Evolutionary conservation across 2,113 vertebrate species (phyloP).

Genomic region (Oryzias woworae): DNA sequence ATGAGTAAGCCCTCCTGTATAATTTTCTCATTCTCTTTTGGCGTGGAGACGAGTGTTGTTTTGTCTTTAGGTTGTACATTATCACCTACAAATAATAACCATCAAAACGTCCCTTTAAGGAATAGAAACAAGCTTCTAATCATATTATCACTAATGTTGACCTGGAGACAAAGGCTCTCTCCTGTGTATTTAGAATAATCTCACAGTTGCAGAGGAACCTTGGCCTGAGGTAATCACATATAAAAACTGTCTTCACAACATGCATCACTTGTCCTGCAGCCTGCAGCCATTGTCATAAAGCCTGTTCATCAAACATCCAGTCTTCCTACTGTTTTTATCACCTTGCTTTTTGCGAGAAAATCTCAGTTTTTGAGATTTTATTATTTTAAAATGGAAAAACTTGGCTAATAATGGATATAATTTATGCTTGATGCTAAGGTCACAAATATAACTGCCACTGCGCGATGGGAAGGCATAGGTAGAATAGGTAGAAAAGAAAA

Average conservation of each 20-base stretch:
- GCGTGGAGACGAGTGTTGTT: constrained; percentile 59
- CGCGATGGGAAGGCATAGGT: no score
- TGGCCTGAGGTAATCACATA: constrained; percentile 57
- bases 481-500: no score
- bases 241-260: constrained; percentile 37
- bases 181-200: constrained; percentile 49
- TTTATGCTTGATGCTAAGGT: constrained; percentile 6
- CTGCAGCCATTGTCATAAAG: constrained; percentile 41
- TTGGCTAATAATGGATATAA: constrained; percentile 5
- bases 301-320: constrained; percentile 16
- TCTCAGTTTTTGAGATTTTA: constrained; percentile 20
- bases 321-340: constrained; percentile 51
- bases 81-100: constrained; percentile 72
- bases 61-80: constrained; percentile 72
- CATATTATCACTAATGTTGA: constrained; percentile 62
- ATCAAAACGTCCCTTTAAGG: constrained; percentile 57
- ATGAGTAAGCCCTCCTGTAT: constrained; percentile 57
- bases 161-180: constrained; percentile 58
- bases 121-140: constrained; percentile 65
- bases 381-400: not conserved
- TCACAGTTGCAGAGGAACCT: constrained; percentile 31
- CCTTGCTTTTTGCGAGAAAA: constrained; percentile 23
- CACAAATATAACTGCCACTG: no score
- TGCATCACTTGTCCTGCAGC: constrained; percentile 47
- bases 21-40: constrained; percentile 63